Conservation (phyloP, 2,113 vertebrate species). For the Spermophilus dauricus region DNA sequence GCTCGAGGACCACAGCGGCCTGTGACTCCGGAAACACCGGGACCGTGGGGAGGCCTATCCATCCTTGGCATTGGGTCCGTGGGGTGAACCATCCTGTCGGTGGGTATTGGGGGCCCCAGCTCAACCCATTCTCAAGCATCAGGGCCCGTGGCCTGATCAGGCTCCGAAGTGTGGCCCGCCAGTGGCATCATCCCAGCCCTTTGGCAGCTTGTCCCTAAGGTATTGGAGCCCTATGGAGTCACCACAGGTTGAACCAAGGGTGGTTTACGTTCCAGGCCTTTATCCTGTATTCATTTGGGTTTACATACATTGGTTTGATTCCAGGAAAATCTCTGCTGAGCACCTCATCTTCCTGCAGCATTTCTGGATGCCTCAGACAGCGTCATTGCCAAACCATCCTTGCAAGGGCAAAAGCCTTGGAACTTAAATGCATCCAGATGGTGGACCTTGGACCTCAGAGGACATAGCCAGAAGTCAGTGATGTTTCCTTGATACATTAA, state of each 20-base stretch:
- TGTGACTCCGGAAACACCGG: no score
- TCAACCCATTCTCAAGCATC: neutral
- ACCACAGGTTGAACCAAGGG: accelerated
- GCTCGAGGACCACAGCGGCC: no score
- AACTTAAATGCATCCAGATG: no score
- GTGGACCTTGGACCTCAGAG: neutral
- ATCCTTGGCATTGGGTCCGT: no score
- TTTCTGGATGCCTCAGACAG: neutral
- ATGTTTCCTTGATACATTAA: neutral
- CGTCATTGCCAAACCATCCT: no score
- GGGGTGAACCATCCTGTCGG: no score
- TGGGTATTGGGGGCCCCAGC: no score
- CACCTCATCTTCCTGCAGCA: accelerated
- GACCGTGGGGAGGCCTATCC: neutral
- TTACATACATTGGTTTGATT: accelerated
- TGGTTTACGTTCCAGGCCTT: accelerated
- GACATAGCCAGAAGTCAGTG: neutral
- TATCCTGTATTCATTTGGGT: accelerated
- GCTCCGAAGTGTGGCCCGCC: neutral
- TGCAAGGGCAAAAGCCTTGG: neutral
- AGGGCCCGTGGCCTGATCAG: no score
- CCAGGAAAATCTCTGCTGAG: neutral
- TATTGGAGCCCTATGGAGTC: neutral
- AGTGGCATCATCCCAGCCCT: no score
- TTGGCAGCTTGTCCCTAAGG: neutral